Base-by-base conservation (phyloP, 2,797 vertebrate species). In the Crenichthys baileyi region DNA sequence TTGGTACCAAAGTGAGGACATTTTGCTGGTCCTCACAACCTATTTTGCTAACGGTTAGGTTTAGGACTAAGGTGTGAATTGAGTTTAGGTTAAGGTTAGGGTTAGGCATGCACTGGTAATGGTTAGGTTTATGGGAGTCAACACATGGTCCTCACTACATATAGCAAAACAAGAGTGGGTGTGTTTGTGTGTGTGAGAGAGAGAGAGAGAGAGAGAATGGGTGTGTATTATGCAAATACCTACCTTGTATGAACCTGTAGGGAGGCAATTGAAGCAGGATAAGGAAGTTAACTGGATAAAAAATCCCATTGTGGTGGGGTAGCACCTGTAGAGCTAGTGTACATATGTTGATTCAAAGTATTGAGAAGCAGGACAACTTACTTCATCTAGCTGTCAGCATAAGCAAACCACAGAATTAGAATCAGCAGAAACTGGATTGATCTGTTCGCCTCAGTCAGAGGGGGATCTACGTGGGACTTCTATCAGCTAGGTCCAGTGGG, bases 261-360 rank as follows among this genome's bases (percentile, higher is more conserved):
- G 79, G 85, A 90, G 76, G 90, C 94, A 93, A 95, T 94, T 88
- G 87, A 80, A 85, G 53, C 9, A 5, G 83, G 44, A 94, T 88
- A 84, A 96, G 94, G 95, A 95, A 96, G 93, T 92, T 83, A 56
- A 67, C 70, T 79, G 83, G 20, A 92, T 94, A 93, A 93, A 94
- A 94, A 94, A 83, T 86, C 60, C 82, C 77, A 92, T 90, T 94
- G 92, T 91, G 77, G 85, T 86, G 83, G 87, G 87, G 83, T 82
- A 91, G 85, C 87, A 93, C 90, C 88, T 89, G 81, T 65, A 85
- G 75, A 85, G 83, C 75, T 70, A 88, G 76, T 76, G 83, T 77
- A 70, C 77, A 83, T 84, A 61, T 87, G 83, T 84, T 85, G 36
- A 87, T 86, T 88, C 63, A 84, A 76, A 89, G 67, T 67, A 68